Conservation (phyloP, 2,113 vertebrate genomes). For the Leuciscus idus region DNA sequence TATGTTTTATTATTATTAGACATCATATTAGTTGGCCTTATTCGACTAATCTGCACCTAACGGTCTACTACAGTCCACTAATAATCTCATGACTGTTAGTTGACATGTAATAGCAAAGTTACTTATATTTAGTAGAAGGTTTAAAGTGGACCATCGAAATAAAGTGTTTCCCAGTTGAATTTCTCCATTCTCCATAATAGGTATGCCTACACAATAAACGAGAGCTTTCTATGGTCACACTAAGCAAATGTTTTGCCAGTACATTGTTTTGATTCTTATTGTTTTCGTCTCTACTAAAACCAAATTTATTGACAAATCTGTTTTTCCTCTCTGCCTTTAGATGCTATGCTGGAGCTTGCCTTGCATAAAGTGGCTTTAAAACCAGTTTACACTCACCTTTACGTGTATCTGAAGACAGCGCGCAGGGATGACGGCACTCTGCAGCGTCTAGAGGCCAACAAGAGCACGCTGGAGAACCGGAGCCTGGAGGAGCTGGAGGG, state of each 20-base stretch:
- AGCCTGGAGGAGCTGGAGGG: constrained; percentile 70
- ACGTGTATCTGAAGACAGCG: constrained; percentile 72
- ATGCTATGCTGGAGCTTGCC: constrained; percentile 78
- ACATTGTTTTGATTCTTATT: not conserved
- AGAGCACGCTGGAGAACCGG: constrained; percentile 62
- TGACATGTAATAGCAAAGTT: too few species aligned
- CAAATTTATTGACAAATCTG: not conserved
- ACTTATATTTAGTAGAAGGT: too few species aligned
- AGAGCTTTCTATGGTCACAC: not conserved
- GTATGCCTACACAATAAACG: not conserved
- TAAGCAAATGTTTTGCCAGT: not conserved
- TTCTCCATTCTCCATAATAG: not conserved
- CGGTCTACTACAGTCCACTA: too few species aligned
- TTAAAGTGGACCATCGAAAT: too few species aligned
- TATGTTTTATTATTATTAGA: too few species aligned
- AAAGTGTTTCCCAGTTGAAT: not conserved
- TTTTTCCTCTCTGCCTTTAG: constrained; percentile 60
- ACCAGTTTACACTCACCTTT: constrained; percentile 76
- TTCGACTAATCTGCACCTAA: too few species aligned
- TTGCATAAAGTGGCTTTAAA: constrained; percentile 84
- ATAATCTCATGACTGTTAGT: too few species aligned
- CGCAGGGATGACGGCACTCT: constrained; percentile 67
- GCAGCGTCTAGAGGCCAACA: constrained; percentile 65
- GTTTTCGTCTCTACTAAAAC: not conserved
- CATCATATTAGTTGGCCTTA: too few species aligned